phyloP scores from a whole-genome alignment of 2,888 invertebrate genomes.

The Apodemia mormo region DNA sequence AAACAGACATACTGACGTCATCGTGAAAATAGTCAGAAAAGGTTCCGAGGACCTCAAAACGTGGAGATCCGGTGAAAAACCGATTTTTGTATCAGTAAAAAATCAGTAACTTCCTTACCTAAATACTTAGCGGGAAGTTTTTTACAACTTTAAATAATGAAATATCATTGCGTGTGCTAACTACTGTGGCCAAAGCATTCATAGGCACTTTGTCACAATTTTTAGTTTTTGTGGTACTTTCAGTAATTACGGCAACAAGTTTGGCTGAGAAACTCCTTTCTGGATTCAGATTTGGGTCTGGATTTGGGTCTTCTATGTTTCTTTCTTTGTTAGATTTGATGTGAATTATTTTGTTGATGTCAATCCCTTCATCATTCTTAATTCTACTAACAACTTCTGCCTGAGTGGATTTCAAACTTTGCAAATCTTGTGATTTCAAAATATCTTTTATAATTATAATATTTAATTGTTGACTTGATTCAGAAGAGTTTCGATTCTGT shows the following conservation, averaged over 20 bases:
- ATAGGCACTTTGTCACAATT: not conserved
- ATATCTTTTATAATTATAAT: too few relatives aligned
- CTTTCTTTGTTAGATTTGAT: not conserved
- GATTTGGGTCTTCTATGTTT: not conserved
- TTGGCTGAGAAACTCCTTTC: not conserved
- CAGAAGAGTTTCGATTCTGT: not conserved
- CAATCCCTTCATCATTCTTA: not conserved
- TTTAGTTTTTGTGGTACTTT: conserved; percentile 2
- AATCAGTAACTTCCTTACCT: too few relatives aligned
- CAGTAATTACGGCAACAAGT: not conserved
- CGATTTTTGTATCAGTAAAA: too few relatives aligned
- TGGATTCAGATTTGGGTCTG: too few relatives aligned
- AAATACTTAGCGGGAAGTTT: too few relatives aligned
- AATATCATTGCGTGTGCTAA: too few relatives aligned
- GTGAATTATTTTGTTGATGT: conserved; percentile 2
- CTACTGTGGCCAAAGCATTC: not conserved
- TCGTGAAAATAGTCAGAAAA: too few relatives aligned
- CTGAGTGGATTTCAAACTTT: not conserved
- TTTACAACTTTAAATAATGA: too few relatives aligned
- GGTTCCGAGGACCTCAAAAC: too few relatives aligned
- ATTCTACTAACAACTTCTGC: not conserved
- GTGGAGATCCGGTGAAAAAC: too few relatives aligned
- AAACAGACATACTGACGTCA: too few relatives aligned
- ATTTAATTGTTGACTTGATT: conserved; percentile 3
- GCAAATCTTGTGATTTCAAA: not conserved